Conservation (phyloP, 1,140 invertebrate species). For the Lethrus apterus region DNA sequence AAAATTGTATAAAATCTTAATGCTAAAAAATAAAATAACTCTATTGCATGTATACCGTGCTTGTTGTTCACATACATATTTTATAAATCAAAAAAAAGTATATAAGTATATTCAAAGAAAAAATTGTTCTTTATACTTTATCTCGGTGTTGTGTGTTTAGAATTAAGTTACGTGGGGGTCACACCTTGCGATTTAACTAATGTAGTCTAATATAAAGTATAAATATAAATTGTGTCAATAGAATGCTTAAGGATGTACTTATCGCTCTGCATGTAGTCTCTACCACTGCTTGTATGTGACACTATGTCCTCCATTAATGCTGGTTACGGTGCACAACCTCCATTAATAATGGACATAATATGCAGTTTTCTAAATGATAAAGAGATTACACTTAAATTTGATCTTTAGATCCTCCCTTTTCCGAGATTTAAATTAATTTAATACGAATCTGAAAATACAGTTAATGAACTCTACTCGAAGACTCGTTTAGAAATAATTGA, state of each 20-base stretch:
- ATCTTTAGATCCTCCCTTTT: constrained; percentile 6
- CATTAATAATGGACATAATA: constrained; percentile 16
- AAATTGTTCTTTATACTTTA: constrained; percentile 38
- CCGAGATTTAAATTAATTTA: not conserved
- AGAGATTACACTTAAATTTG: constrained; percentile 6
- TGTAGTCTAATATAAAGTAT: constrained; percentile 13
- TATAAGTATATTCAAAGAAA: constrained; percentile 29
- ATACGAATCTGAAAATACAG: not conserved
- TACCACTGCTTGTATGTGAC: constrained; percentile 10
- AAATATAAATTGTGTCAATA: constrained; percentile 14
- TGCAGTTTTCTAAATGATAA: constrained; percentile 9
- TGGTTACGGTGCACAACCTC: constrained; percentile 23
- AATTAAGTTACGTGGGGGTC: constrained; percentile 23
- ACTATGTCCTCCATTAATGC: constrained; percentile 16
- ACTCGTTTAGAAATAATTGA: not conserved
- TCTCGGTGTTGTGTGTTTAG: constrained; percentile 39
- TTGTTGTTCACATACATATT: constrained; percentile 28
- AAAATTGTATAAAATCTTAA: constrained; percentile 29
- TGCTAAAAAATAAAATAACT: constrained; percentile 20
- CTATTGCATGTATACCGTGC: constrained; percentile 27
- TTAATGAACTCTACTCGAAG: not conserved
- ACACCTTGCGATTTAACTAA: constrained; percentile 17
- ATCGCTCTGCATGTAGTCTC: constrained; percentile 19
- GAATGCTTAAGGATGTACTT: constrained; percentile 21
- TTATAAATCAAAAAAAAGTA: constrained; percentile 31